Evolutionary conservation across 2,888 invertebrate genomes (phyloP).

Genomic region (Tortrix viridana): DNA sequence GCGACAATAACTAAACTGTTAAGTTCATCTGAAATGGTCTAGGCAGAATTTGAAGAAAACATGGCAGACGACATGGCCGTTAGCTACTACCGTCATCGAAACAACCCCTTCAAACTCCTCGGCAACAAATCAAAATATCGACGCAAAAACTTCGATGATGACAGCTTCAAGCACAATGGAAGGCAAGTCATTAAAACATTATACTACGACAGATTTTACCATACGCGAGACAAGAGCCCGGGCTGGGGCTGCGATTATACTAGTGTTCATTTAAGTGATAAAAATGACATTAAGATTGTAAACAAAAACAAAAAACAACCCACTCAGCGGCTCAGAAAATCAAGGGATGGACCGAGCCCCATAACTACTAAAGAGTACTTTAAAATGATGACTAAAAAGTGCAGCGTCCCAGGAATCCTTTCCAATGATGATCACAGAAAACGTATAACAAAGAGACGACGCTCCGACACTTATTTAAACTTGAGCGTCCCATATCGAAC

Average conservation of each 20-base stretch:
- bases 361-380: neutral
- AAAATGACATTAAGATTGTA: neutral
- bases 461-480: slow-evolving; percentile 4
- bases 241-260: neutral
- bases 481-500: neutral
- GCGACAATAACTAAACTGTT: neutral
- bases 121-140: neutral
- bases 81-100: slow-evolving; percentile 5
- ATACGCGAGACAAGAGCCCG: neutral
- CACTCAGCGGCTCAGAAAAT: neutral
- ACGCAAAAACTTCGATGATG: neutral
- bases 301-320: neutral
- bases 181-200: neutral
- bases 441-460: neutral
- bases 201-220: neutral
- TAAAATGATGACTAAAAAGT: slow-evolving; percentile 10
- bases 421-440: slow-evolving; percentile 35
- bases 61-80: slow-evolving; percentile 38
- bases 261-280: neutral
- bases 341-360: neutral
- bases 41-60: slow-evolving; percentile 20
- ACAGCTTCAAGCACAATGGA: neutral
- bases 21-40: neutral
- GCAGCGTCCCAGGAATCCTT: slow-evolving; percentile 28
- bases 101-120: neutral